These are phyloP conservation scores for Colostygia pectinataria DNA, from an alignment of 2,888 invertebrate species.

Conservation along the genomic window DNA sequence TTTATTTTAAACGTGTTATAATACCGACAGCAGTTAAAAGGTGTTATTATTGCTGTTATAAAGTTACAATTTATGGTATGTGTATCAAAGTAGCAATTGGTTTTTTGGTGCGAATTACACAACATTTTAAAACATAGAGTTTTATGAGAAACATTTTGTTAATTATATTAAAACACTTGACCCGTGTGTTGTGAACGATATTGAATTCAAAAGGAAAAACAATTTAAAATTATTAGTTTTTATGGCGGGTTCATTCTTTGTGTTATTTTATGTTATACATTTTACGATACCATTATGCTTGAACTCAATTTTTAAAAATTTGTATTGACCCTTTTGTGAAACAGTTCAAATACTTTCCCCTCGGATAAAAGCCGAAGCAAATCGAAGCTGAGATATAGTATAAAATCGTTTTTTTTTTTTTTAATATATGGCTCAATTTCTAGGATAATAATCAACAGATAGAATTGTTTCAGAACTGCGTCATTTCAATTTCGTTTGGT, in stretches of 20 bases:
- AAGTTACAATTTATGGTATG: constrained; percentile 42
- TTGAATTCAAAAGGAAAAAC: constrained; percentile 32
- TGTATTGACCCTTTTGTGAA: constrained; percentile 11
- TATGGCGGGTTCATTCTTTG: constrained; percentile 24
- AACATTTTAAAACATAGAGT: constrained; percentile 30
- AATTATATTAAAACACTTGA: constrained; percentile 34
- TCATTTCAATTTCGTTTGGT: no score
- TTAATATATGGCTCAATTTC: no score
- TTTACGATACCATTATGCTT: constrained; percentile 28
- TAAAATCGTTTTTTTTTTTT: no score
- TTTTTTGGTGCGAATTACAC: constrained; percentile 42
- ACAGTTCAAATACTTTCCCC: constrained; percentile 8
- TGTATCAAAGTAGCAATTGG: constrained; percentile 46
- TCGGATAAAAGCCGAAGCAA: no score
- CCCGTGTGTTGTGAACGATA: constrained; percentile 25
- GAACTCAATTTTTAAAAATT: constrained; percentile 24
- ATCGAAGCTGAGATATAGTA: no score
- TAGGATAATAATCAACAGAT: no score
- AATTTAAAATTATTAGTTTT: constrained; percentile 37
- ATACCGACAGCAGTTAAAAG: constrained; percentile 33
- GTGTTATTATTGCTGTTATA: constrained; percentile 39
- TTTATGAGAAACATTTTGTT: constrained; percentile 41
- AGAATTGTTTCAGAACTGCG: no score
- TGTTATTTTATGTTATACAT: constrained; percentile 33
- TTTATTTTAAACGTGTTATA: constrained; percentile 31